Conservation (phyloP, 1,140 invertebrate genomes). For the Bombus consobrinus region DNA sequence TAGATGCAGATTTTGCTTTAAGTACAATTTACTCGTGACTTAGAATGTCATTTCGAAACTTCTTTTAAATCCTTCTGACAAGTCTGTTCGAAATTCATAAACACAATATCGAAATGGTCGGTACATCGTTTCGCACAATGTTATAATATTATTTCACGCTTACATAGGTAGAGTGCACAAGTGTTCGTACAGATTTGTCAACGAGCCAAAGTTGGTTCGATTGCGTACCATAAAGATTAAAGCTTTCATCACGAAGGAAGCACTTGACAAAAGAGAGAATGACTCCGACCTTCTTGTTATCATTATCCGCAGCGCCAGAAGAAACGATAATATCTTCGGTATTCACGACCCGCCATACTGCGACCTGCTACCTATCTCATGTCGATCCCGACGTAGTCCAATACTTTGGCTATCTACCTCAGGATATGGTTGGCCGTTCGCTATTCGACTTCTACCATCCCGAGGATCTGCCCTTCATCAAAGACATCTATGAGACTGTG, state of each 20-base stretch:
- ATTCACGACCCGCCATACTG: conserved; percentile 91
- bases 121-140: not conserved
- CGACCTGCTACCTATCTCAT: conserved; percentile 88
- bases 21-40: not conserved
- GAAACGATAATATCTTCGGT: conserved; percentile 84
- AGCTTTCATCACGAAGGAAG: conserved; percentile 29
- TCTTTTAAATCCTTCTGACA: not conserved
- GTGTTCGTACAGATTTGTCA: conserved; percentile 5
- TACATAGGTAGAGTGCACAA: not conserved
- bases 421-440: conserved; percentile 92
- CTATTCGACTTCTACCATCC: conserved; percentile 95
- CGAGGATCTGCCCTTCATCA: conserved; percentile 90
- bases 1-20: not conserved
- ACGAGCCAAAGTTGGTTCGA: not conserved
- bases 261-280: conserved; percentile 39
- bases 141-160: not conserved
- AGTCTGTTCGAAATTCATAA: conserved; percentile 12
- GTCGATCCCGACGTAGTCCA: conserved; percentile 91
- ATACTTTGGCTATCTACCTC: conserved; percentile 93
- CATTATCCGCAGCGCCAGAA: conserved; percentile 84
- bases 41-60: not conserved
- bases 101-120: not conserved
- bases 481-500: conserved; percentile 93
- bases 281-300: conserved; percentile 54
- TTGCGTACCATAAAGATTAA: conserved; percentile 13